Percentiles rank a stretch among this genome's conserved stretches.
These are phyloP conservation scores for Hydroisotoma schaefferi DNA, from an alignment of 2,888 invertebrate genomes.

Conservation along the genomic window DNA sequence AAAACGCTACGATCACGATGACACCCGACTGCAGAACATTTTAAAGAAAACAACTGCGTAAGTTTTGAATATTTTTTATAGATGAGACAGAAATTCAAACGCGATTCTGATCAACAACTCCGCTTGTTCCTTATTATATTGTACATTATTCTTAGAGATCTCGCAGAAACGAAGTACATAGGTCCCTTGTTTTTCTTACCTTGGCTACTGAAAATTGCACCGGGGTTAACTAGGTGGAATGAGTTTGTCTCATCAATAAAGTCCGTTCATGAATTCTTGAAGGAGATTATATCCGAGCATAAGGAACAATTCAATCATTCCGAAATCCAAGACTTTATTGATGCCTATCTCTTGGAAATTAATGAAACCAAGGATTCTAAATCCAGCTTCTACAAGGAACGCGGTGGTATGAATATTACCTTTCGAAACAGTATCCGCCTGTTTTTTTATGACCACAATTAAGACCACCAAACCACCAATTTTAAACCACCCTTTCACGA, in stretches of 20 bases:
- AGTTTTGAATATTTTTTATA: constrained; percentile 7
- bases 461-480: no score
- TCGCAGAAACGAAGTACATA: constrained; percentile 47
- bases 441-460: no score
- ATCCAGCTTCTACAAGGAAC: constrained; percentile 40
- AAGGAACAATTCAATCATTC: constrained; percentile 26
- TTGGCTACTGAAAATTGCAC: constrained; percentile 42
- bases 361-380: constrained; percentile 31
- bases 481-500: no score
- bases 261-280: constrained; percentile 41
- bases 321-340: constrained; percentile 42
- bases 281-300: constrained; percentile 36
- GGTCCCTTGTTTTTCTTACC: constrained; percentile 46
- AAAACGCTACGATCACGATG: constrained; percentile 45
- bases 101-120: no score
- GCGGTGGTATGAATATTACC: no score
- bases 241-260: constrained; percentile 40
- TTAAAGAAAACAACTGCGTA: constrained; percentile 47
- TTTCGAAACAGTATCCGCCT: no score
- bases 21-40: constrained; percentile 34
- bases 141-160: constrained; percentile 36
- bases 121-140: no score
- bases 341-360: constrained; percentile 43
- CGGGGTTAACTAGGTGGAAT: constrained; percentile 45
- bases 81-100: no score